A percentile compares a stretch with the other conserved stretches of the same genome.
These are phyloP conservation scores for Scyliorhinus canicula DNA, from an alignment of 2,797 vertebrate species.

Conservation along the genomic window DNA sequence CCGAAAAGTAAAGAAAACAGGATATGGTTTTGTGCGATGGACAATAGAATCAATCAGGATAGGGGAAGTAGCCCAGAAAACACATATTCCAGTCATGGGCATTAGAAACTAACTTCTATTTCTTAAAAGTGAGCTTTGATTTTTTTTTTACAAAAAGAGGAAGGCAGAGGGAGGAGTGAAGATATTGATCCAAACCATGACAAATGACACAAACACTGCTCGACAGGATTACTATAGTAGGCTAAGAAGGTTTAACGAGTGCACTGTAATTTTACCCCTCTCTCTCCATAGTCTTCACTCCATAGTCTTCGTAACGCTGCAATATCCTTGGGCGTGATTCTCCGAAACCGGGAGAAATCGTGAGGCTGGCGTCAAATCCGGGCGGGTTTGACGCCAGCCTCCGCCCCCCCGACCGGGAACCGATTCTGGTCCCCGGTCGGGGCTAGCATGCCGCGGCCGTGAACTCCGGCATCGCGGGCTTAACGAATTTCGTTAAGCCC, in stretches of 20 bases:
- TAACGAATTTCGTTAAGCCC: too few relatives aligned
- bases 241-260: neutral
- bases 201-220: neutral
- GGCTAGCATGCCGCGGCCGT: too few relatives aligned
- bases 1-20: neutral
- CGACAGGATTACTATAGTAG: neutral
- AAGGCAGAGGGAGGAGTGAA: neutral
- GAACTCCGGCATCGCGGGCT: too few relatives aligned
- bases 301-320: neutral
- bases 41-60: neutral
- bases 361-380: too few relatives aligned
- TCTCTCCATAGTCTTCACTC: neutral
- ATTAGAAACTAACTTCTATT: neutral
- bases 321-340: too few relatives aligned
- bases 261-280: neutral
- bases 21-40: neutral
- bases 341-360: too few relatives aligned
- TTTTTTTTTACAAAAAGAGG: neutral
- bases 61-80: constrained; percentile 4
- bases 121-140: neutral
- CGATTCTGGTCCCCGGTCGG: too few relatives aligned
- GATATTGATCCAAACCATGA: neutral
- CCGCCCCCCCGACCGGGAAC: too few relatives aligned
- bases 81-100: neutral
- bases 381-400: too few relatives aligned